Percentiles rank a stretch among this genome's conserved stretches.
Evolutionary conservation across 2,888 invertebrate species (phyloP).

Genomic region (Alloscopus bannaensis): DNA sequence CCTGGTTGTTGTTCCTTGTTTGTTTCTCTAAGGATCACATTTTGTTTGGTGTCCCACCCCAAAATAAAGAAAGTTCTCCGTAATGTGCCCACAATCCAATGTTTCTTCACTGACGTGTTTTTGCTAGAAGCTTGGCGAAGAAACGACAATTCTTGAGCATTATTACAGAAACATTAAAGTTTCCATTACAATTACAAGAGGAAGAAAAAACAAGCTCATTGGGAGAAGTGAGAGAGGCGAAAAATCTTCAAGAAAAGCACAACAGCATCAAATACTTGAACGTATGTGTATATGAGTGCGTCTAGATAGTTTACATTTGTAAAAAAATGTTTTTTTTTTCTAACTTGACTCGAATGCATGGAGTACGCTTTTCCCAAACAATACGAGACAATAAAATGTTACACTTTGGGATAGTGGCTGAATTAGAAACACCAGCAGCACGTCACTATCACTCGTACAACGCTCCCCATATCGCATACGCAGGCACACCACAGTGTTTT

Average conservation of each 20-base stretch:
- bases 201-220: not conserved
- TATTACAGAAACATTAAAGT: slow-evolving; percentile 19
- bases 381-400: slow-evolving; percentile 15
- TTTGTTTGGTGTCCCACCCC: too few species aligned
- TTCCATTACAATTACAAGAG: slow-evolving; percentile 24
- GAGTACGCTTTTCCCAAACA: not conserved
- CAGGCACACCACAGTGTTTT: too few species aligned
- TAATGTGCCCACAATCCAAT: too few species aligned
- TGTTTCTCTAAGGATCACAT: too few species aligned
- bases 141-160: not conserved
- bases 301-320: too few species aligned
- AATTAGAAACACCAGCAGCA: slow-evolving; percentile 2
- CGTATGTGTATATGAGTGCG: not conserved
- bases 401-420: not conserved
- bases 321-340: too few species aligned
- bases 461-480: too few species aligned
- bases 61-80: not conserved
- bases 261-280: not conserved
- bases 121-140: too few species aligned
- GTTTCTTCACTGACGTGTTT: too few species aligned
- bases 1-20: too few species aligned
- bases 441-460: too few species aligned
- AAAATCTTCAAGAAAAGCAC: slow-evolving; percentile 2
- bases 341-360: too few species aligned
- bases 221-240: not conserved